A percentile compares a stretch with the other conserved stretches of the same genome.
Conservation (phyloP, 2,888 invertebrate species). For the Glyphotaelius pellucidus region DNA sequence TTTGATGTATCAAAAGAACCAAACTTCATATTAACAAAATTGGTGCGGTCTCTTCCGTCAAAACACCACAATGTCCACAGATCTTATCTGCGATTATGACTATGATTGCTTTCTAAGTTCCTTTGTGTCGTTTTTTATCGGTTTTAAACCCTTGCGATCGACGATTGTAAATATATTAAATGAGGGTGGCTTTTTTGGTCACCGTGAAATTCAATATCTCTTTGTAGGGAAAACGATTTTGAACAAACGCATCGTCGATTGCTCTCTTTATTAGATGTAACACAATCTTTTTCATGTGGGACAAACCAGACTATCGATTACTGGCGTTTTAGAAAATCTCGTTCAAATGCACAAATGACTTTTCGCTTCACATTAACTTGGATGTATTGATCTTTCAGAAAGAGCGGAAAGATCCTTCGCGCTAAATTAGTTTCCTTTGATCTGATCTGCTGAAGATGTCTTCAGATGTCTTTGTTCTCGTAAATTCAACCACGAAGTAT, state of each 20-base stretch:
- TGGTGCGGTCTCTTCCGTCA: conserved; percentile 62
- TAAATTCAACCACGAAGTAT: not conserved
- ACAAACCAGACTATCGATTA: conserved; percentile 29
- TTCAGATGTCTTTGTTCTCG: not conserved
- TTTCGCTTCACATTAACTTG: conserved; percentile 25
- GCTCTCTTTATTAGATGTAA: conserved; percentile 43
- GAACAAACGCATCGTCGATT: conserved; percentile 42
- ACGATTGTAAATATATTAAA: not conserved
- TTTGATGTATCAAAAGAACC: conserved; percentile 57
- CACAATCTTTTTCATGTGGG: conserved; percentile 31
- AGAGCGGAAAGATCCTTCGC: conserved; percentile 30
- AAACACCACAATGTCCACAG: conserved; percentile 58
- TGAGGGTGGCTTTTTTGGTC: conserved; percentile 50
- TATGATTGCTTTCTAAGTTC: conserved; percentile 54
- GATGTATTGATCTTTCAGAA: conserved; percentile 10
- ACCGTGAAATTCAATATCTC: conserved; percentile 56
- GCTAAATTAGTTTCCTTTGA: conserved; percentile 3
- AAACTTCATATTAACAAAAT: conserved; percentile 20
- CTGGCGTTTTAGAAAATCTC: conserved; percentile 27
- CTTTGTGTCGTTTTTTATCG: conserved; percentile 49
- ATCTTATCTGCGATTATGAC: conserved; percentile 54
- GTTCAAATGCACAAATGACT: conserved; percentile 1
- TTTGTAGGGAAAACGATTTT: conserved; percentile 44
- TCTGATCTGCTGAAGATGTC: not conserved
- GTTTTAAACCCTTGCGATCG: conserved; percentile 38